Evolutionary conservation across 1,140 invertebrate species (phyloP).

Genomic region (Metopolophium dirhodum): DNA sequence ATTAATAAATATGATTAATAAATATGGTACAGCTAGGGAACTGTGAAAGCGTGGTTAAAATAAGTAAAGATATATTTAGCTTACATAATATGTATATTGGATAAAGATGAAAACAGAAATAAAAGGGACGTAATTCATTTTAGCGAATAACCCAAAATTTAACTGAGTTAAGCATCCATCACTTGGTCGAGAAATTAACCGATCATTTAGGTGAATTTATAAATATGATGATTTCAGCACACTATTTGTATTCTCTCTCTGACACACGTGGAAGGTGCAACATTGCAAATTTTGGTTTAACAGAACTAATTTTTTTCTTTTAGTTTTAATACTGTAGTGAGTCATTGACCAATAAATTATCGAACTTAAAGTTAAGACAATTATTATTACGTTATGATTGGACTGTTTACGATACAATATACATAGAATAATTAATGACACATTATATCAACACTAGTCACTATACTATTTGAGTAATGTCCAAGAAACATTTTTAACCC

Average conservation of each 20-base stretch:
- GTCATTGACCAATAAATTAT: no score
- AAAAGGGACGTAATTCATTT: neutral
- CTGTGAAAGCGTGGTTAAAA: no score
- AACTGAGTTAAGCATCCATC: no score
- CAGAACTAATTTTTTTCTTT: no score
- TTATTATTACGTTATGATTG: neutral
- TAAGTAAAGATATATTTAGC: no score
- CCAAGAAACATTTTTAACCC: neutral
- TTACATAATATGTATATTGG: no score
- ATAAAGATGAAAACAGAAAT: no score
- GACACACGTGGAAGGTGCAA: no score
- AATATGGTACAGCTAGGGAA: neutral
- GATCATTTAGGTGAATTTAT: neutral
- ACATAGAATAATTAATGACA: neutral
- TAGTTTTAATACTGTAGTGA: no score
- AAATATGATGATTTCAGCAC: no score
- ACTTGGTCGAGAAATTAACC: neutral
- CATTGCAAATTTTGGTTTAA: no score
- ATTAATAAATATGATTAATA: conserved; percentile 2
- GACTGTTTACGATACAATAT: neutral
- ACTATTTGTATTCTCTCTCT: no score
- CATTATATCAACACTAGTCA: neutral
- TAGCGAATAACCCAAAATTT: neutral
- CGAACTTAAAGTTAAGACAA: neutral
- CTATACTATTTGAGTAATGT: neutral